Evolutionary conservation across 2,888 invertebrate genomes (phyloP).

Genomic region (Aricia artaxerxes): DNA sequence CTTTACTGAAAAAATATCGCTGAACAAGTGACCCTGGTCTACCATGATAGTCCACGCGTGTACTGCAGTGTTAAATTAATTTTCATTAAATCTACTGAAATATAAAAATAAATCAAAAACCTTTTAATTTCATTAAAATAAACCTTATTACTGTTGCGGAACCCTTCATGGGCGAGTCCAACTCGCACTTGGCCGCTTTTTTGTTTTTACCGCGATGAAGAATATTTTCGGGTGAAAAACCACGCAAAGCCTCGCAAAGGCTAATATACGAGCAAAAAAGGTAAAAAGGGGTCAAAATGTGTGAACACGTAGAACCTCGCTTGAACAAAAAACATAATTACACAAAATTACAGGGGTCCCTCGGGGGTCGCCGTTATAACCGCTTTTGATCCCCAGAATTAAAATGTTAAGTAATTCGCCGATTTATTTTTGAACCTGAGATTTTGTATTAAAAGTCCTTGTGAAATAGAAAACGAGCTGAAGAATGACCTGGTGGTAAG

Average conservation of each 20-base stretch:
- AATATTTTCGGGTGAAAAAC: not conserved
- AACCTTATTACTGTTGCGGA: no score
- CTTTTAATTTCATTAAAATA: no score
- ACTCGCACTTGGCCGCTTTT: no score
- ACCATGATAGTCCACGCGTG: no score
- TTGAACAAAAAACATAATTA: constrained; percentile 3
- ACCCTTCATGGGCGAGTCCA: no score
- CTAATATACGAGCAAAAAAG: constrained; percentile 10
- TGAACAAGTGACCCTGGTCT: no score
- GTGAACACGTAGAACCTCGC: not conserved
- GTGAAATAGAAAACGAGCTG: not conserved
- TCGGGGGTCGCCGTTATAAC: not conserved
- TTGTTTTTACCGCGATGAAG: not conserved
- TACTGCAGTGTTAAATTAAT: no score
- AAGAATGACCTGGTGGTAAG: not conserved
- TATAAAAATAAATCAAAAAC: no score
- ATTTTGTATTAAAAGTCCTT: not conserved
- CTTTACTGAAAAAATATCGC: no score
- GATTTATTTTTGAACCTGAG: not conserved
- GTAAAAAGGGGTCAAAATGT: not conserved
- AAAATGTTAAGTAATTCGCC: constrained; percentile 6
- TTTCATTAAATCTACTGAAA: no score
- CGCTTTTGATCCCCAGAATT: constrained; percentile 11
- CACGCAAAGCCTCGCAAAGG: not conserved
- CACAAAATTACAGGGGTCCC: not conserved